These are phyloP conservation scores for Laticauda colubrina DNA, from an alignment of 2,113 vertebrate species.

Conservation along the genomic window DNA sequence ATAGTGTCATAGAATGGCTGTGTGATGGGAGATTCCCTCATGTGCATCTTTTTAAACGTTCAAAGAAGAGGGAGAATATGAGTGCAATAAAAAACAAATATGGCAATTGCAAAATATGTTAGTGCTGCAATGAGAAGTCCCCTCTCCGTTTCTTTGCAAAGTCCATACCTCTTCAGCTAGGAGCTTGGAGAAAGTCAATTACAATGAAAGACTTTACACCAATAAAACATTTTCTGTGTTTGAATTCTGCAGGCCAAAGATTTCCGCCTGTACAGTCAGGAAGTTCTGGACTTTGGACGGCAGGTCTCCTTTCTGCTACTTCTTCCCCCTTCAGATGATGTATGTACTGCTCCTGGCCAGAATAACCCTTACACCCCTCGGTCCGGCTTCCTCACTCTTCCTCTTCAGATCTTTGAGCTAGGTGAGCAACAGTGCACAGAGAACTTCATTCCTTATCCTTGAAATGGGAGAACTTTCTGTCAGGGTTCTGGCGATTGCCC, in stretches of 20 bases:
- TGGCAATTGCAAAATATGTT: no score
- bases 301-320: constrained; percentile 87
- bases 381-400: constrained; percentile 83
- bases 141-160: background rate
- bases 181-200: background rate
- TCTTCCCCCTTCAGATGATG: constrained; percentile 84
- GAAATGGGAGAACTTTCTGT: background rate
- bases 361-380: constrained; percentile 82
- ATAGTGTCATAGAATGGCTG: background rate
- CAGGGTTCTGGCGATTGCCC: no score
- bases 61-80: background rate
- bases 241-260: constrained; percentile 76
- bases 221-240: constrained; percentile 13
- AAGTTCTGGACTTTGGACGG: constrained; percentile 86
- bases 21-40: no score
- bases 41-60: background rate
- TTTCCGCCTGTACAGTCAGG: constrained; percentile 88
- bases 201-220: background rate
- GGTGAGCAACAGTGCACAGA: constrained; percentile 65
- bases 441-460: background rate
- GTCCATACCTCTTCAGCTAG: background rate
- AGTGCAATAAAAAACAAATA: background rate
- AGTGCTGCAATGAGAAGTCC: background rate
- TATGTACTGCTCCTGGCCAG: constrained; percentile 87
- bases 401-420: constrained; percentile 89